Evolutionary conservation across 2,113 vertebrate genomes (phyloP).

Genomic region (Mohoua ochrocephala): DNA sequence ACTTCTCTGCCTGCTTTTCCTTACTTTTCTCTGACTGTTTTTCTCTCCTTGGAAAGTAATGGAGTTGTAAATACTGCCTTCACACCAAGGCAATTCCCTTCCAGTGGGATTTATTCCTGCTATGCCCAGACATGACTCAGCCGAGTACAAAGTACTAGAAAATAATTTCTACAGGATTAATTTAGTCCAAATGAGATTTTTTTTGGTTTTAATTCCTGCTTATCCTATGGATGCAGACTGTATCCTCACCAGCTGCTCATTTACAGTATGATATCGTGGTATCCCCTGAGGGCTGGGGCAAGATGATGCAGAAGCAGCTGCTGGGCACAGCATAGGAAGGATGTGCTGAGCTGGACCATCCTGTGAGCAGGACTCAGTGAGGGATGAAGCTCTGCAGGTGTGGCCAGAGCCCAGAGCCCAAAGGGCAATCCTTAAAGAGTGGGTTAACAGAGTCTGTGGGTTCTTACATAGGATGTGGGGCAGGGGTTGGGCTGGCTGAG

Average conservation of each 20-base stretch:
- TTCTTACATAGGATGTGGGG: fast-evolving
- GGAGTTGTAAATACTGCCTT: background rate
- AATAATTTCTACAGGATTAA: background rate
- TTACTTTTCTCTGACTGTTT: background rate
- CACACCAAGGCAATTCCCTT: background rate
- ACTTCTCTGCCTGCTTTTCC: background rate
- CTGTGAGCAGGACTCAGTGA: background rate
- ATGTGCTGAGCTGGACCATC: background rate
- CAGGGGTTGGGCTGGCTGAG: background rate
- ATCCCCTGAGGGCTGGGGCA: background rate
- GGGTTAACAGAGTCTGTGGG: background rate
- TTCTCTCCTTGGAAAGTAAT: background rate
- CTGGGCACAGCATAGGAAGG: background rate
- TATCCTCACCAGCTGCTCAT: background rate
- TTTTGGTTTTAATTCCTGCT: background rate
- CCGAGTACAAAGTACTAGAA: background rate
- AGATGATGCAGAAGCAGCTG: background rate
- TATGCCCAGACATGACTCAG: background rate
- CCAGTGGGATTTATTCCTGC: background rate
- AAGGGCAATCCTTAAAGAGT: background rate
- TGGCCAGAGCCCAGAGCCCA: background rate
- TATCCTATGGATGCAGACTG: background rate
- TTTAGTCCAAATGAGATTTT: background rate
- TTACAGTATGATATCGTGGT: background rate
- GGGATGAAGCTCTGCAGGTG: background rate